phyloP scores from a whole-genome alignment of 2,888 invertebrate genomes.

The Synergus umbraculus region DNA sequence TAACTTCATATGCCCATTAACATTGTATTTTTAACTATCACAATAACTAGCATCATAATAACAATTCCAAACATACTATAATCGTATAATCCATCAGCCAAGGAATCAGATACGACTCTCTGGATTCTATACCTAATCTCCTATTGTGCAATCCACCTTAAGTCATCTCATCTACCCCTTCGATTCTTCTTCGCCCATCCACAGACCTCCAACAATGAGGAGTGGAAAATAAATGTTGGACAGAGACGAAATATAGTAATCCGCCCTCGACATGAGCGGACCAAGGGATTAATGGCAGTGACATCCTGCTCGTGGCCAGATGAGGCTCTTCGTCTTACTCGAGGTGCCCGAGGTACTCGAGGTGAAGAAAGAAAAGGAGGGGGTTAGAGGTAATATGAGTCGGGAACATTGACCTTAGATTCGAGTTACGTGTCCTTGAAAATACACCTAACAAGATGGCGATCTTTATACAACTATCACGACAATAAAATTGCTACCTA shows the following conservation, averaged over 20 bases:
- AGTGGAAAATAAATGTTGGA: slow-evolving; percentile 57
- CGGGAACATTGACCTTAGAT: slow-evolving; percentile 73
- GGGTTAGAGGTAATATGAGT: slow-evolving; percentile 56
- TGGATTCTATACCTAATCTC: slow-evolving; percentile 43
- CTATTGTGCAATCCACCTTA: slow-evolving; percentile 40
- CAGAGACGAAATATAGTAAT: slow-evolving; percentile 56
- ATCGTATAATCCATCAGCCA: neutral
- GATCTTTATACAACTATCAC: slow-evolving; percentile 71
- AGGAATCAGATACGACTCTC: slow-evolving; percentile 3
- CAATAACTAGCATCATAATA: slow-evolving; percentile 20
- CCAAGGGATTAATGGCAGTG: slow-evolving; percentile 72
- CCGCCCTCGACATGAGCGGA: slow-evolving; percentile 64
- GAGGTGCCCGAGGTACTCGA: neutral
- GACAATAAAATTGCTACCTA: slow-evolving; percentile 57
- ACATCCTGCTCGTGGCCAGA: slow-evolving; percentile 67
- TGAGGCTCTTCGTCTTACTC: slow-evolving; percentile 58
- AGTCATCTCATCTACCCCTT: slow-evolving; percentile 34
- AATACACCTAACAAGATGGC: slow-evolving; percentile 68
- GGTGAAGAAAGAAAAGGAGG: slow-evolving; percentile 24
- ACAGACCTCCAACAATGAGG: slow-evolving; percentile 14
- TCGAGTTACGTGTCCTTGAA: slow-evolving; percentile 74
- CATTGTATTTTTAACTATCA: slow-evolving; percentile 7
- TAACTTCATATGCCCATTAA: slow-evolving; percentile 2
- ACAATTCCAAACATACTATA: neutral
- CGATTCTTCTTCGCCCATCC: slow-evolving; percentile 28